Percentiles rank a stretch among this genome's conserved stretches.
phyloP scores from a whole-genome alignment of 2,888 invertebrate species.

The Pecten maximus region DNA sequence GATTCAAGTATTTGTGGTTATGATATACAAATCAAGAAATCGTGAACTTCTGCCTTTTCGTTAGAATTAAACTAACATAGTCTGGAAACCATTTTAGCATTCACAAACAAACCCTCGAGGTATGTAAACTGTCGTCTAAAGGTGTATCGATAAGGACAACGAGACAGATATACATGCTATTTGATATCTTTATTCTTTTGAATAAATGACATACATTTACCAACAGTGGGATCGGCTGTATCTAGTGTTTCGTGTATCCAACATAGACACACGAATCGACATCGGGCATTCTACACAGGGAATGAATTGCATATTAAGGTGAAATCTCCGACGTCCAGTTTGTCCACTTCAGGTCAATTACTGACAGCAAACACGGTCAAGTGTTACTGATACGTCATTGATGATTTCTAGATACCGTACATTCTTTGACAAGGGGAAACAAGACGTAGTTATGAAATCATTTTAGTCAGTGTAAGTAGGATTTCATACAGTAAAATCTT shows the following conservation, averaged over 20 bases:
- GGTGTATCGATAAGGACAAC: neutral
- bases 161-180: neutral
- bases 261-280: neutral
- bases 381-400: neutral
- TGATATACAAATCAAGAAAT: neutral
- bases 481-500: too few relatives aligned
- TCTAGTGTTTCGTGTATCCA: neutral
- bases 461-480: too few relatives aligned
- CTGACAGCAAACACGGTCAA: neutral
- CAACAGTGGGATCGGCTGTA: neutral
- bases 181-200: neutral
- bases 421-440: neutral
- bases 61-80: neutral
- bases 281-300: neutral
- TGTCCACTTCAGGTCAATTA: conserved; percentile 33
- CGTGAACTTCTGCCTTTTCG: neutral
- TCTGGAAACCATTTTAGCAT: neutral
- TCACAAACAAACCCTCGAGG: neutral
- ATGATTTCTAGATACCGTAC: neutral
- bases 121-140: conserved; percentile 26
- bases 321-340: neutral
- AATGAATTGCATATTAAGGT: neutral
- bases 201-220: neutral
- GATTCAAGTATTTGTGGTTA: neutral
- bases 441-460: neutral